Evolutionary conservation across 92 coral and sea anemone species (phyloP).

Genomic region (Heteractis magnifica): DNA sequence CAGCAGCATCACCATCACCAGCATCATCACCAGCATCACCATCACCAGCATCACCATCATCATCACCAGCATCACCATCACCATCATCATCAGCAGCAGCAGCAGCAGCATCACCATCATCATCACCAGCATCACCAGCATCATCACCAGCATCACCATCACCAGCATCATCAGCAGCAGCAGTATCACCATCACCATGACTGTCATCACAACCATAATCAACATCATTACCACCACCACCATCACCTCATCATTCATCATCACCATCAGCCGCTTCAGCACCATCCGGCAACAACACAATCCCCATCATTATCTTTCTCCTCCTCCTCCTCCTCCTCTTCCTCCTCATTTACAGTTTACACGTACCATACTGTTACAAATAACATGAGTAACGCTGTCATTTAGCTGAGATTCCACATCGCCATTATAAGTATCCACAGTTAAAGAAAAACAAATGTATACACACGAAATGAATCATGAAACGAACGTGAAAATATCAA

Average conservation of each 20-base stretch:
- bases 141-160: neutral
- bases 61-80: neutral
- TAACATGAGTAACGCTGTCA: conserved; percentile 66
- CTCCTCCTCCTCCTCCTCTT: too few relatives aligned
- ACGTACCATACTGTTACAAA: conserved; percentile 41
- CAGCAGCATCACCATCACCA: neutral
- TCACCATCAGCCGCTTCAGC: too few relatives aligned
- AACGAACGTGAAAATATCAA: neutral
- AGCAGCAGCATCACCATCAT: neutral
- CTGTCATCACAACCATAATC: too few relatives aligned
- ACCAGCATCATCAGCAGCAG: neutral
- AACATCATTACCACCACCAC: too few relatives aligned
- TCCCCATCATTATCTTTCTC: too few relatives aligned
- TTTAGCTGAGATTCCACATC: conserved; percentile 51
- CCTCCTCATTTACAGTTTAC: conserved; percentile 21
- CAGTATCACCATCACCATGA: neutral
- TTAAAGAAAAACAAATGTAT: conserved; percentile 30
- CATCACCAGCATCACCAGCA: neutral
- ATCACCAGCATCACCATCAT: neutral
- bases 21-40: neutral
- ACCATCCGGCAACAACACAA: too few relatives aligned
- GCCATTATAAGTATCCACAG: conserved; percentile 63
- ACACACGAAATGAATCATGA: neutral
- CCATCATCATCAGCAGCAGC: too few relatives aligned
- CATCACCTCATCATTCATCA: too few relatives aligned